These are phyloP conservation scores for Monopis laevigella DNA, from an alignment of 2,888 invertebrate genomes.

Conservation along the genomic window DNA sequence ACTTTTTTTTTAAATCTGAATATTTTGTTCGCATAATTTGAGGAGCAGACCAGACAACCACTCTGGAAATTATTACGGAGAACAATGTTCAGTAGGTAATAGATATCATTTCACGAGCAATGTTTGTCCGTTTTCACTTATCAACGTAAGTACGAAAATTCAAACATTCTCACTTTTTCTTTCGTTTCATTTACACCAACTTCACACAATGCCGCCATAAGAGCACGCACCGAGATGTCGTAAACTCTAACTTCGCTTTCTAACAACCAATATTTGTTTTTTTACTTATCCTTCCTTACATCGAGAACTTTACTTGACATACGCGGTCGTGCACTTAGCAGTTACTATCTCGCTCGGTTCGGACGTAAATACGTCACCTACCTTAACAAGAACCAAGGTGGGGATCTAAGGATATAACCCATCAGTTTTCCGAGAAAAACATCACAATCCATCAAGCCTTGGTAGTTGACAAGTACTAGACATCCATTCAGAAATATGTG, in stretches of 20 bases:
- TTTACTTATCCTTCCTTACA: constrained; percentile 55
- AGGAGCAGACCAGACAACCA: constrained; percentile 6
- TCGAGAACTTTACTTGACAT: constrained; percentile 26
- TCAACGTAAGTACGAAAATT: constrained; percentile 37
- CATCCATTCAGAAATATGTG: constrained; percentile 36
- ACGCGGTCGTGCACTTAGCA: constrained; percentile 41
- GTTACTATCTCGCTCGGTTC: constrained; percentile 2
- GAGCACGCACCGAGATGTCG: constrained; percentile 41
- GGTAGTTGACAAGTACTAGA: constrained; percentile 35
- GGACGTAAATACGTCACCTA: constrained; percentile 3
- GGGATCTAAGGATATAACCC: constrained; percentile 59
- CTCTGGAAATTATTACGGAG: neutral
- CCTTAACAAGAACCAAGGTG: constrained; percentile 38
- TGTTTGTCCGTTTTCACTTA: constrained; percentile 19
- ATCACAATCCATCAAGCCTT: constrained; percentile 53
- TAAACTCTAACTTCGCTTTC: constrained; percentile 60
- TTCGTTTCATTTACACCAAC: constrained; percentile 55
- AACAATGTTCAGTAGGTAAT: constrained; percentile 1
- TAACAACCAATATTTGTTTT: constrained; percentile 63
- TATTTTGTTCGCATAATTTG: too few relatives aligned
- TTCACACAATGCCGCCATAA: constrained; percentile 38
- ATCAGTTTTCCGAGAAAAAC: constrained; percentile 52
- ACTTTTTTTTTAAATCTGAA: too few relatives aligned
- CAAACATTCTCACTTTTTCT: constrained; percentile 65
- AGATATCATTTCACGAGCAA: constrained; percentile 2